A percentile compares a stretch with the other conserved stretches of the same genome.
phyloP scores from a whole-genome alignment of 2,888 invertebrate genomes.

The Protonemura montana region DNA sequence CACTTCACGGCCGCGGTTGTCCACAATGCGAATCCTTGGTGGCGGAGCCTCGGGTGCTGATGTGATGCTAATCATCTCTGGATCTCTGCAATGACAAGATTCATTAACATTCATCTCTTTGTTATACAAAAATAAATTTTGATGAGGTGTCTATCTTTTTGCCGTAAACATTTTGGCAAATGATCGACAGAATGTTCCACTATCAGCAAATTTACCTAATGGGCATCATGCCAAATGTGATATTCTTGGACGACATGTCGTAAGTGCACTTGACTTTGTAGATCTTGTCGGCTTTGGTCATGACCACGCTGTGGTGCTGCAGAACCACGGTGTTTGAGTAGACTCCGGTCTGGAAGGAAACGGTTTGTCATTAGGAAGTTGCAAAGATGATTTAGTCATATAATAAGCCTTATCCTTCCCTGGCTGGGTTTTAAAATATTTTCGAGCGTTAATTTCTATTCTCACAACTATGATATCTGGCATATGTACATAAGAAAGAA shows the following conservation, averaged over 20 bases:
- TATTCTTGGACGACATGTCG: constrained; percentile 95
- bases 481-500: no score
- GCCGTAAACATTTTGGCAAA: neutral
- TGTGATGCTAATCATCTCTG: constrained; percentile 95
- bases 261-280: constrained; percentile 96
- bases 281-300: constrained; percentile 96
- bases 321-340: constrained; percentile 94
- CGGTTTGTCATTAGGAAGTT: constrained; percentile 24
- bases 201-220: constrained; percentile 70
- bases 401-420: no score
- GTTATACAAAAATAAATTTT: constrained; percentile 5
- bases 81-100: constrained; percentile 70
- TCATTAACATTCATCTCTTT: neutral
- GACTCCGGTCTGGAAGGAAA: constrained; percentile 79
- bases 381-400: no score
- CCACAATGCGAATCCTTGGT: constrained; percentile 90
- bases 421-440: no score
- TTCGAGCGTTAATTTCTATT: no score
- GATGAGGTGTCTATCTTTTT: constrained; percentile 30
- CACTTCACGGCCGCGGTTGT: constrained; percentile 85
- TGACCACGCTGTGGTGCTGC: constrained; percentile 94
- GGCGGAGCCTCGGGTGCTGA: constrained; percentile 95
- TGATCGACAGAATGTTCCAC: neutral
- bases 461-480: no score
- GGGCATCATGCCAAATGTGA: constrained; percentile 97